These are phyloP conservation scores for Motacilla alba DNA, from an alignment of 2,113 vertebrate species.

Conservation along the genomic window DNA sequence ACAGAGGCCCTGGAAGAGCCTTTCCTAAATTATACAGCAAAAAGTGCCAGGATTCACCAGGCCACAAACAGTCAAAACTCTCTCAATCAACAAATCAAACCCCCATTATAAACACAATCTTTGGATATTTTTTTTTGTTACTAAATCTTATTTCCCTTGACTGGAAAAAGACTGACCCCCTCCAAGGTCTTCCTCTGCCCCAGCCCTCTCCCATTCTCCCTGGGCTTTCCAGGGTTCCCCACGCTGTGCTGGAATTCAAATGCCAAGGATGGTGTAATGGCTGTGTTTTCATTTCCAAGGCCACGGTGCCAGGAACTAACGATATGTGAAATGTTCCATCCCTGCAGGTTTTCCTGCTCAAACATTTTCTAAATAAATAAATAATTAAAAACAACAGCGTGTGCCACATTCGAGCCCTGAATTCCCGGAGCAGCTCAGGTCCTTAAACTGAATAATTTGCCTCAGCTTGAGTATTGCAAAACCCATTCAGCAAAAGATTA, in stretches of 20 bases:
- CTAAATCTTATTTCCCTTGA: background rate
- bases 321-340: slow-evolving; percentile 55
- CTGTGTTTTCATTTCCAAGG: background rate
- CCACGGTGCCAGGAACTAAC: background rate
- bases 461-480: slow-evolving; percentile 77
- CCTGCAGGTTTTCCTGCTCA: slow-evolving; percentile 78
- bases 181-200: background rate
- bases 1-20: background rate
- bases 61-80: background rate
- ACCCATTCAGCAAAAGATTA: slow-evolving; percentile 84
- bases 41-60: background rate
- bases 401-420: slow-evolving; percentile 54
- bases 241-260: background rate
- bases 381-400: slow-evolving; percentile 78
- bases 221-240: background rate
- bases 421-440: slow-evolving; percentile 85
- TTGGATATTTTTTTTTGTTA: background rate
- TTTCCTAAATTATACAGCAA: background rate
- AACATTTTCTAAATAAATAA: slow-evolving; percentile 90
- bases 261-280: background rate
- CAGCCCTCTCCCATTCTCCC: background rate
- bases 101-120: accelerated
- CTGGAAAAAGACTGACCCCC: no score
- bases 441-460: slow-evolving; percentile 87
- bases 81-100: background rate